Percentiles rank a stretch among this genome's conserved stretches.
phyloP scores from a whole-genome alignment of 92 coral and sea anemone genomes.

The Metridium senile region DNA sequence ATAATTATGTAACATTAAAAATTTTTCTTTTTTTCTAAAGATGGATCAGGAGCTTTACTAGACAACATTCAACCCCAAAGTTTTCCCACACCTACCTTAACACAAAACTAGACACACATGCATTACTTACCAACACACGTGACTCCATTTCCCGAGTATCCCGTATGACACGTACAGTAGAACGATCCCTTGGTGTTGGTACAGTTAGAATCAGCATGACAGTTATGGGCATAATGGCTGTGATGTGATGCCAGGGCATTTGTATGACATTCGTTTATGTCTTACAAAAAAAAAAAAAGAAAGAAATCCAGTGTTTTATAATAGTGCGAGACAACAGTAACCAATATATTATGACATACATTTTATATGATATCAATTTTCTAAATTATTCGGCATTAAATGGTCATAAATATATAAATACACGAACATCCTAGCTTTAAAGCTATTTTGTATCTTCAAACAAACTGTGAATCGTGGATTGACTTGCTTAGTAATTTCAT shows the following conservation, averaged over 20 bases:
- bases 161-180: conserved; percentile 81
- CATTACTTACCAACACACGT: conserved; percentile 60
- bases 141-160: conserved; percentile 86
- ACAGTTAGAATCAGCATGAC: conserved; percentile 81
- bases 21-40: no score
- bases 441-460: no score
- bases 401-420: no score
- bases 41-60: background rate
- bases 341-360: no score
- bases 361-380: no score
- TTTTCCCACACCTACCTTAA: background rate
- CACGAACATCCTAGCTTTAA: no score
- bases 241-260: conserved; percentile 28
- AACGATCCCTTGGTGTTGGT: conserved; percentile 86
- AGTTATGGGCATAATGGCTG: conserved; percentile 70
- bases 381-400: no score
- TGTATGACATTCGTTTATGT: conserved; percentile 57
- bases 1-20: no score
- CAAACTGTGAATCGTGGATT: no score
- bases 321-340: no score
- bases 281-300: background rate
- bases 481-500: no score
- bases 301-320: background rate
- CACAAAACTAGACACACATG: conserved; percentile 10
- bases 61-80: no score